Evolutionary conservation across 2,888 invertebrate species (phyloP), one percentile per base, ranked within the genome.

Genomic region (Nymphalis c-album): DNA sequence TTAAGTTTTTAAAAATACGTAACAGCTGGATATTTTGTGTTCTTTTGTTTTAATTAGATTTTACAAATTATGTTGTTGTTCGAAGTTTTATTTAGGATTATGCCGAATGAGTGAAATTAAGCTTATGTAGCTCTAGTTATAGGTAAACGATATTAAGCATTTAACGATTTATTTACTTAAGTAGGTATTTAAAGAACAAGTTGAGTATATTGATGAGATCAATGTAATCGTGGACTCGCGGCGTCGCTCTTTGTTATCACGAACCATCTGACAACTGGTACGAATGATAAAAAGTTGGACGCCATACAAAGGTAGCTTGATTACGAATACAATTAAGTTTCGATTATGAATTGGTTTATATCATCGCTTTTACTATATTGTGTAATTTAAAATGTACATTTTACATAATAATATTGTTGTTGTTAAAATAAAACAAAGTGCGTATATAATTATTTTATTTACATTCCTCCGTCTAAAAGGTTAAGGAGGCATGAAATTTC

Each of bases 341-440:
- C 79, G 77, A 82, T 76, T 81, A 80, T 82, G 74, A 80, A 82
- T 82, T 81, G 75, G 80, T 82, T 75, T 73, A 79, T 80, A 70
- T 84, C 78, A 80, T 82, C 76, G 86, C 90, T 89, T 90, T 86
- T 87, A 86, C 83, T 57, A 81, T 85, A 86, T 81, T 84, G 80
- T 87, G 83, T 87, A 88, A 88, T 84, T 85, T 80, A 71, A 82
- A 87, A 82, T 90, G 87, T 90, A 91, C 85, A 90, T 90, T 90
- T 87, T 89, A 87, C 89, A 86, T 88, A 85, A 84, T 85, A 85
- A 78, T 83, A 84, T 88, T 90, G 89, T 91, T 91, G 89, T 90
- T 90, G 88, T 90, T 90, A 82, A 81, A 90, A 88, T 89, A 90
- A 91, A 90, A 89, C 79, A 79, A 81, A 75, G 76, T 80, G 74